Evolutionary conservation across 2,113 vertebrate genomes (phyloP).

Genomic region (Mugil cephalus): DNA sequence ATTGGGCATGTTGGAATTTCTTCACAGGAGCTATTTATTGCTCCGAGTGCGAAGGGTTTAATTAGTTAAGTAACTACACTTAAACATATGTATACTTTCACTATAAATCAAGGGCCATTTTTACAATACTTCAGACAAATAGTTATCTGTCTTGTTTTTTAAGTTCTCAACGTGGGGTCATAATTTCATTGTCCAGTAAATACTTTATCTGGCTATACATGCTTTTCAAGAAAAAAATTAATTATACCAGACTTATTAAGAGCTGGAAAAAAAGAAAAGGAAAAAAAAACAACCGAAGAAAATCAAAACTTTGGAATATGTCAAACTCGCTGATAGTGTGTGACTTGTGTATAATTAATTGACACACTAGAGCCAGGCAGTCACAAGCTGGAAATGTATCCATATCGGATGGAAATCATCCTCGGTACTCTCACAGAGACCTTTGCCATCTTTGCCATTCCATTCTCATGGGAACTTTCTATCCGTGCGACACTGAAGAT

Average conservation of each 20-base stretch:
- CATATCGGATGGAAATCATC: conserved; percentile 56
- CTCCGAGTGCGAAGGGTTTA: conserved; percentile 35
- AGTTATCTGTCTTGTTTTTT: too few relatives aligned
- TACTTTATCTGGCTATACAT: neutral
- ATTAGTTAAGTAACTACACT: conserved; percentile 50
- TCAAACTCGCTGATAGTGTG: conserved; percentile 8
- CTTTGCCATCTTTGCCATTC: conserved; percentile 58
- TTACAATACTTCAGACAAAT: too few relatives aligned
- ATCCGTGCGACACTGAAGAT: conserved; percentile 43
- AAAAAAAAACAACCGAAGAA: conserved; percentile 7
- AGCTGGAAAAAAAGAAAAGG: conserved; percentile 9
- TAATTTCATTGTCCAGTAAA: too few relatives aligned
- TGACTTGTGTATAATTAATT: conserved; percentile 43
- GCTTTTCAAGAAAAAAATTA: neutral
- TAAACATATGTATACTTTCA: neutral
- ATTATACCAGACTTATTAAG: conserved; percentile 36
- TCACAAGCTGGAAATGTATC: conserved; percentile 51
- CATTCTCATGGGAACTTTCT: conserved; percentile 68
- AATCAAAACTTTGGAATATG: conserved; percentile 30
- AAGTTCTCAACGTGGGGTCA: neutral
- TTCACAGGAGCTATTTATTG: conserved; percentile 22
- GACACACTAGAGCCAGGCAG: conserved; percentile 26
- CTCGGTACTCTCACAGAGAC: conserved; percentile 44
- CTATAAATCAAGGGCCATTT: neutral
- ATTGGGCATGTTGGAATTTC: conserved; percentile 34